These are phyloP conservation scores for Eclectus roratus DNA, from an alignment of 2,113 vertebrate genomes.

Conservation along the genomic window DNA sequence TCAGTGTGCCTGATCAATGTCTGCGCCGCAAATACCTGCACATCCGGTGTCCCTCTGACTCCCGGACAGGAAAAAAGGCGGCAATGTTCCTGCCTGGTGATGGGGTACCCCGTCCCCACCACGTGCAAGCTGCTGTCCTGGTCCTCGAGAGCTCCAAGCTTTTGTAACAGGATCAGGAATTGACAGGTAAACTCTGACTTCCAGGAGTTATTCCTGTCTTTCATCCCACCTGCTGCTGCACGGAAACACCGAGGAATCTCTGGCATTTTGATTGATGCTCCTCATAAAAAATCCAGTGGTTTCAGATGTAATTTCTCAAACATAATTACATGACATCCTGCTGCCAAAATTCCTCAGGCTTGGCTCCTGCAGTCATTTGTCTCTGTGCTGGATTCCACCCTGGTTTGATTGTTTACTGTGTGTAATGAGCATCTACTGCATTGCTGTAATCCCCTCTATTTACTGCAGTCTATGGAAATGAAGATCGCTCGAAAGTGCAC, in stretches of 20 bases:
- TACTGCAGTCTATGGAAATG: accelerated
- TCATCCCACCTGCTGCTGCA: neutral
- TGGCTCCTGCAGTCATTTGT: neutral
- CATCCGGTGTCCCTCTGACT: accelerated
- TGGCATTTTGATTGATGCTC: neutral
- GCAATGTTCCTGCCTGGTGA: accelerated
- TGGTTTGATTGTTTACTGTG: neutral
- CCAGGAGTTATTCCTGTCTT: neutral
- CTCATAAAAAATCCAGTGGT: neutral
- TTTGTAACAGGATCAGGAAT: neutral
- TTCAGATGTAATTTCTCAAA: neutral
- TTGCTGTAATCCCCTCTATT: neutral
- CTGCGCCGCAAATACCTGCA: neutral
- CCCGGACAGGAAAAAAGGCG: neutral
- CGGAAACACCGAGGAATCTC: neutral
- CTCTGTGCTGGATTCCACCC: neutral
- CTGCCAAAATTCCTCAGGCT: neutral
- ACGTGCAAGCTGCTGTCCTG: accelerated
- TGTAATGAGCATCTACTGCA: neutral
- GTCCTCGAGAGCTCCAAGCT: accelerated
- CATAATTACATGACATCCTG: neutral
- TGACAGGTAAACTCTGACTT: neutral
- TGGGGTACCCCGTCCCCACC: neutral
- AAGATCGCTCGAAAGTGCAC: neutral
- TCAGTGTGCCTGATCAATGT: accelerated